These are phyloP conservation scores for Rhingia rostrata DNA, from an alignment of 2,888 invertebrate species.

Conservation along the genomic window DNA sequence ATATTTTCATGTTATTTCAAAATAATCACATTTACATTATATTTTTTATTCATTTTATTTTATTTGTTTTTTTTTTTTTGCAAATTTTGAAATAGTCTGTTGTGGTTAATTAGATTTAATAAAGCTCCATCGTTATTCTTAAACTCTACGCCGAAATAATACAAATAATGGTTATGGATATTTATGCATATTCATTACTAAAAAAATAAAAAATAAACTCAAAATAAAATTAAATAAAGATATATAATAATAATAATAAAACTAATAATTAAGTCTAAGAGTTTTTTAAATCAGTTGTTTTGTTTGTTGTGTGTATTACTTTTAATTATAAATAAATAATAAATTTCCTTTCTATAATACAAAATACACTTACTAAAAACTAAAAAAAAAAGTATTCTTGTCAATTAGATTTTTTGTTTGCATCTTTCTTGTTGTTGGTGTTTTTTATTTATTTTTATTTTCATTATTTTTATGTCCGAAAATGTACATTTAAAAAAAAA, in stretches of 20 bases:
- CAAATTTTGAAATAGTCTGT: constrained; percentile 73
- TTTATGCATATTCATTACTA: constrained; percentile 53
- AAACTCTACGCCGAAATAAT: constrained; percentile 72
- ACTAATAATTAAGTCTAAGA: constrained; percentile 67
- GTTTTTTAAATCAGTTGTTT: constrained; percentile 72
- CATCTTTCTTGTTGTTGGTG: constrained; percentile 11
- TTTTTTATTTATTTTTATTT: constrained; percentile 13
- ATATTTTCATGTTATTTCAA: constrained; percentile 72
- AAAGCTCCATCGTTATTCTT: constrained; percentile 75
- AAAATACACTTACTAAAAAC: constrained; percentile 74
- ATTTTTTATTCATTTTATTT: constrained; percentile 19
- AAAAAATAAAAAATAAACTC: constrained; percentile 54
- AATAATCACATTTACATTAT: constrained; percentile 74
- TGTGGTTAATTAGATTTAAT: constrained; percentile 75
- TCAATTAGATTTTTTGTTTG: constrained; percentile 60
- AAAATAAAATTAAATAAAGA: constrained; percentile 45
- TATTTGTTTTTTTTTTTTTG: constrained; percentile 30
- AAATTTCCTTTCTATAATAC: constrained; percentile 70
- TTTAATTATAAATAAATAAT: constrained; percentile 75
- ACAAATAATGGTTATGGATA: constrained; percentile 67
- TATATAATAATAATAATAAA: constrained; percentile 50
- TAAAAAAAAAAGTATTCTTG: constrained; percentile 68
- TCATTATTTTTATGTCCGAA: constrained; percentile 38
- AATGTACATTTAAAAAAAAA: constrained; percentile 37
- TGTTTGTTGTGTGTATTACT: constrained; percentile 68